Evolutionary conservation across 2,797 vertebrate genomes (phyloP).

Genomic region (Phoxinus dragarum): DNA sequence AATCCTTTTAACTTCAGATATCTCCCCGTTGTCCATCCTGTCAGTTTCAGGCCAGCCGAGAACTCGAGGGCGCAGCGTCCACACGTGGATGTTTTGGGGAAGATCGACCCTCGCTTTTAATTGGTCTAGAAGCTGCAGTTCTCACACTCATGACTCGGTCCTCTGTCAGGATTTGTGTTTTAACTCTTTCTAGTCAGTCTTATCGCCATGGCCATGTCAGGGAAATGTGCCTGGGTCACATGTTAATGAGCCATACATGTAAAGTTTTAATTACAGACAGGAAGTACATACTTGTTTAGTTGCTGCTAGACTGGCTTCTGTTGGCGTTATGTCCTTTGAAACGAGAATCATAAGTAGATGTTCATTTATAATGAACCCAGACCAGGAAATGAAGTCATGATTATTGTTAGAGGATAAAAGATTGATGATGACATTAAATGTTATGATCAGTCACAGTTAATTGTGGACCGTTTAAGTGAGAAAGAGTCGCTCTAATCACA

Average conservation of each 20-base stretch:
- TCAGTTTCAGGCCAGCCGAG: not conserved
- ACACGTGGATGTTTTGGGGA: slow-evolving; percentile 19
- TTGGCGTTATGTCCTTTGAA: not conserved
- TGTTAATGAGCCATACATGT: slow-evolving; percentile 23
- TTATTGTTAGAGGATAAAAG: not conserved
- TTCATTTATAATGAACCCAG: not conserved
- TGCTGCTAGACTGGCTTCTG: not conserved
- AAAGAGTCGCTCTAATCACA: not conserved
- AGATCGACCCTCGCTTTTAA: slow-evolving; percentile 24
- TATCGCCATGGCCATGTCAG: slow-evolving; percentile 1
- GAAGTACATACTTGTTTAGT: not conserved
- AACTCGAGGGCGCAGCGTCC: not conserved
- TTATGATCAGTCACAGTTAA: not conserved
- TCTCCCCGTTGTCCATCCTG: not conserved
- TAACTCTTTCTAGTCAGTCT: not conserved
- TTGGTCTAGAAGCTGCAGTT: slow-evolving; percentile 51
- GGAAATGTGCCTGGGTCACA: slow-evolving; percentile 30
- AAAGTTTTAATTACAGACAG: not conserved
- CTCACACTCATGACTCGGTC: not conserved
- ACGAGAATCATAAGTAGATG: not conserved
- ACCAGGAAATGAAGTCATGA: not conserved
- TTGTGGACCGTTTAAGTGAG: slow-evolving; percentile 6
- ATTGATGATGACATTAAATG: not conserved
- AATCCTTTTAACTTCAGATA: slow-evolving; percentile 31
- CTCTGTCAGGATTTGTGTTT: not conserved